Evolutionary conservation across 2,113 vertebrate species (phyloP).

Genomic region (Trochalopteron elliotii): DNA sequence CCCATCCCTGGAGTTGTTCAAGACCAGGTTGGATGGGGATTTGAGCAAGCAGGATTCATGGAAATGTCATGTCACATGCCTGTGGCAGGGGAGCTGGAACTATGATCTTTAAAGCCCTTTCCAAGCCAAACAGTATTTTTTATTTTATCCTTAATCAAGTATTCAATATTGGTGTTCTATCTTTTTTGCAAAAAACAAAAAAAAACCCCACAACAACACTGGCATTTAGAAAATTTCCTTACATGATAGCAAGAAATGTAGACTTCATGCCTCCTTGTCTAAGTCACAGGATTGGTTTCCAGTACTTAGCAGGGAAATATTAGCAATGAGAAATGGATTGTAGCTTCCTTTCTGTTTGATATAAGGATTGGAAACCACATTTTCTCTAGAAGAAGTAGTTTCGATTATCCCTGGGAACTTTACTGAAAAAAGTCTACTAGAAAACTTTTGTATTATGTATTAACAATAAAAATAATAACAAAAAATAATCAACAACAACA

Average conservation of each 20-base stretch:
- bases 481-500: not conserved
- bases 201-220: not conserved
- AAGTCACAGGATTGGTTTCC: not conserved
- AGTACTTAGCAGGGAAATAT: not conserved
- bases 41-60: not conserved
- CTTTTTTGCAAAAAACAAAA: not conserved
- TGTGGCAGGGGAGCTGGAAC: not conserved
- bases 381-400: not conserved
- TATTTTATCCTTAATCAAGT: not conserved
- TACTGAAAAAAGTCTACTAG: not conserved
- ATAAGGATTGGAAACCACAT: not conserved
- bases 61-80: not conserved
- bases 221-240: not conserved
- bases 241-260: not conserved
- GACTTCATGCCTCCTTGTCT: not conserved
- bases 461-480: not conserved
- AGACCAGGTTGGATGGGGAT: not conserved
- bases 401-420: not conserved
- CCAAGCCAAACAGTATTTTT: not conserved
- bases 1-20: not conserved
- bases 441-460: not conserved
- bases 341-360: not conserved
- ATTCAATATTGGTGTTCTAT: not conserved
- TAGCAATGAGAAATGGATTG: not conserved
- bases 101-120: not conserved